These are phyloP conservation scores for Plecotus auritus DNA, from an alignment of 2,113 vertebrate genomes.

Conservation along the genomic window DNA sequence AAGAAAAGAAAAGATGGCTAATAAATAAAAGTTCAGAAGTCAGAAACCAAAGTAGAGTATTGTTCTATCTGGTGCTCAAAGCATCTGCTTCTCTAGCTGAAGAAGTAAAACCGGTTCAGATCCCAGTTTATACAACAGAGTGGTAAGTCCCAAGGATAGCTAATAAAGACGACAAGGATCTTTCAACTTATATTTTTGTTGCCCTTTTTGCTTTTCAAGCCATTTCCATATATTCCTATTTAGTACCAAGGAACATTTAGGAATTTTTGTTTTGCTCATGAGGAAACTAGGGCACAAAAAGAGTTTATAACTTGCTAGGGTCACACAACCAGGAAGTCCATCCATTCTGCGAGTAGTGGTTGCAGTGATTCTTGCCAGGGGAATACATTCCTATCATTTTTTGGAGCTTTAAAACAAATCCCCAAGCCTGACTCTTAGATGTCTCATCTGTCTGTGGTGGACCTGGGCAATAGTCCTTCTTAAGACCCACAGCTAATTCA, in stretches of 20 bases:
- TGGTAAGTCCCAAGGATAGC: background rate
- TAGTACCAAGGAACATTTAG: constrained; percentile 13
- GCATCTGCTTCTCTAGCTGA: constrained; percentile 33
- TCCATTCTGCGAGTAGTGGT: background rate
- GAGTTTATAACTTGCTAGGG: background rate
- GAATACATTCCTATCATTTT: background rate
- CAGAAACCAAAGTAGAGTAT: background rate
- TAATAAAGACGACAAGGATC: background rate
- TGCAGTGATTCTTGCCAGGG: background rate
- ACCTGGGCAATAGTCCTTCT: background rate
- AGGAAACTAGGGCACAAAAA: background rate
- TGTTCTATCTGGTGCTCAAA: background rate
- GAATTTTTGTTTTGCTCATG: background rate
- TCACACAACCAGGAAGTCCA: background rate
- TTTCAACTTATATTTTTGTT: background rate
- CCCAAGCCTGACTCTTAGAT: background rate
- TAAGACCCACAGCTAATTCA: background rate
- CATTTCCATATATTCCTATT: background rate
- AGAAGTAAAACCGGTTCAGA: background rate
- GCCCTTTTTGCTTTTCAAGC: background rate
- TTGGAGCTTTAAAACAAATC: background rate
- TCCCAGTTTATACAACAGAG: background rate
- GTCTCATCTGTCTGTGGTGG: background rate
- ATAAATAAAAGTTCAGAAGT: background rate
- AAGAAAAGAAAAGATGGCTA: background rate